Evolutionary conservation across 2,888 invertebrate species (phyloP).

Genomic region (Eupeodes latifasciatus): DNA sequence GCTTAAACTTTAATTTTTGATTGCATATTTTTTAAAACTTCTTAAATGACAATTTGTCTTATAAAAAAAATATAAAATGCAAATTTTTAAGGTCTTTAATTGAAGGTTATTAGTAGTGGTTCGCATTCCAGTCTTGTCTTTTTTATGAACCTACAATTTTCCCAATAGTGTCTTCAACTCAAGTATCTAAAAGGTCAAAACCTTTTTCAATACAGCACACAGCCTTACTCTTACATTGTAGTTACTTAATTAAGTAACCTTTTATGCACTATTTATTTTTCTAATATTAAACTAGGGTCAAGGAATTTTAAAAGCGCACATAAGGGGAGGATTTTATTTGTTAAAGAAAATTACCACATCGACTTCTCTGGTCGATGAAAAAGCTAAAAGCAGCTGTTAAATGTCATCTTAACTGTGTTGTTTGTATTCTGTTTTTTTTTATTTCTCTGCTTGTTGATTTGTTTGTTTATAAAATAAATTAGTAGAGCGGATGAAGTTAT

Average conservation of each 20-base stretch:
- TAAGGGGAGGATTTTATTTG: background rate
- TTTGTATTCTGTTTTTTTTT: background rate
- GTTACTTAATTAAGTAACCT: constrained; percentile 39
- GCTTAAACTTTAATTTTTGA: no score
- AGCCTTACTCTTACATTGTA: background rate
- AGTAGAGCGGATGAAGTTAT: constrained; percentile 18
- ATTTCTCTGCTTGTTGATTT: background rate
- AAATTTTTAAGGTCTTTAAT: no score
- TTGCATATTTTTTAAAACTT: no score
- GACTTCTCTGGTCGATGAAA: constrained; percentile 33
- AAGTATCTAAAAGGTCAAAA: constrained; percentile 5
- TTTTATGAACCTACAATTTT: no score
- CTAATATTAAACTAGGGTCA: background rate
- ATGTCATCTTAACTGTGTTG: background rate
- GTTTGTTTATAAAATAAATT: constrained; percentile 30
- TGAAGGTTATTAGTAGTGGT: no score
- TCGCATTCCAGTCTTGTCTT: no score
- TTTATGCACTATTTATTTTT: constrained; percentile 38
- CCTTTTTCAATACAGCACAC: constrained; percentile 1
- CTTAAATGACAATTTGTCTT: no score
- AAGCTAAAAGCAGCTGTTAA: background rate
- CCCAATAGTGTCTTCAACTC: no score
- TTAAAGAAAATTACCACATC: background rate
- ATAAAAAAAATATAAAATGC: no score
- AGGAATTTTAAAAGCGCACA: constrained; percentile 1